Evolutionary conservation across 2,888 invertebrate species (phyloP), one percentile per base, ranked within the genome.

Genomic region (Thereva nobilitata): DNA sequence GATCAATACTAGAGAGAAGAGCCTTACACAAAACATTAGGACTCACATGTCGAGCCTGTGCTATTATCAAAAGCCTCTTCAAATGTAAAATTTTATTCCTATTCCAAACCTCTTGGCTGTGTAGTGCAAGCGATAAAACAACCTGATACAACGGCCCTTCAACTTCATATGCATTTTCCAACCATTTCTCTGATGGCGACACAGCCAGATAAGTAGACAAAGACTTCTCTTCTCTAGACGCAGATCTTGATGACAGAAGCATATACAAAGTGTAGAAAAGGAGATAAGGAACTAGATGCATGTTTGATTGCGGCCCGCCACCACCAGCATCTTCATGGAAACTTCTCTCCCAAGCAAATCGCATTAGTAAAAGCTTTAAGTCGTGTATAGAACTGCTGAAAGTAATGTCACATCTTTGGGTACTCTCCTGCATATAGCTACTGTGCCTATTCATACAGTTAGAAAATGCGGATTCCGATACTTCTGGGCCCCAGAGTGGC

Each of bases 261-360:
- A 95, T 91, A 80, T 97, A 97, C 12, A 97, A 88, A 23, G 95
- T 93, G 87, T 95, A 95, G 80, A 97, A 97, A 70, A 93, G 84
- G 66, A 97, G 85, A 78, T 97, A 97, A 6, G 97, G 97, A 70
- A 97, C 88, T 75, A 98, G 89, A 83, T 97, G 95, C 90, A 97
- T 91, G 83, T 97, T 97, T 71, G 96, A 96, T 76, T 97, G 95
- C 9, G 96, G 93, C 1, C 97, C 97, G 74, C 95, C 95, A 72
- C 95, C 99, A 12, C 97, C 97, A 2, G 96, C 95, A 82, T 98
- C 97, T 79, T 96, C 96, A 79, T 97, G 96, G 85, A 98, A 98
- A 70, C 94, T 93, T 78, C 93, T 93, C 74, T 95, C 97, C 80
- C 92, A 90, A 0, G 97, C 93, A 83, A 97, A 97, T 67, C 95